These are phyloP conservation scores for Eupleurogrammus muticus DNA, from an alignment of 2,797 vertebrate species.

Conservation along the genomic window DNA sequence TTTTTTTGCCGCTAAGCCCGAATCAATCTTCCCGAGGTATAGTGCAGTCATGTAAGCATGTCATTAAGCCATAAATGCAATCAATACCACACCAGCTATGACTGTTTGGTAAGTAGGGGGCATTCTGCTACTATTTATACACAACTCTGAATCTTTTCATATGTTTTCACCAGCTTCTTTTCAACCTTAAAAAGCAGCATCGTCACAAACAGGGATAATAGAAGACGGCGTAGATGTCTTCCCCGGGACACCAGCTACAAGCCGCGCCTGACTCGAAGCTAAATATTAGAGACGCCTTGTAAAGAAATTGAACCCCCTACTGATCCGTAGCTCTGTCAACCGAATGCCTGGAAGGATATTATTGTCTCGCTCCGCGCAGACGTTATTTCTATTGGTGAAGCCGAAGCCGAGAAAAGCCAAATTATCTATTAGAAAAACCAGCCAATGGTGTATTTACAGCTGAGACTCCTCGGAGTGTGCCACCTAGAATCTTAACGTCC, in stretches of 20 bases:
- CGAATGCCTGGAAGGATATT: conserved; percentile 56
- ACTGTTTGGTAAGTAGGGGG: not conserved
- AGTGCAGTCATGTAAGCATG: conserved; percentile 1
- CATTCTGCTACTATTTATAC: not conserved
- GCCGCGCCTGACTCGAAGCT: conserved; percentile 56
- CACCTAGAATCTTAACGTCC: conserved; percentile 24
- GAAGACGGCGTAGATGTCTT: conserved; percentile 50
- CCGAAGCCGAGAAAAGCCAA: conserved; percentile 32
- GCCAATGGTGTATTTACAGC: not conserved
- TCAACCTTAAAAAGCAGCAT: conserved; percentile 18
- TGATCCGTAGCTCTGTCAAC: conserved; percentile 59
- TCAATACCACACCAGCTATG: conserved; percentile 2
- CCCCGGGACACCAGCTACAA: conserved; percentile 48
- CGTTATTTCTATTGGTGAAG: conserved; percentile 27
- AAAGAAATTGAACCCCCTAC: conserved; percentile 62
- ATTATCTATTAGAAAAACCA: conserved; percentile 13
- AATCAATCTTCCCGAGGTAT: not conserved
- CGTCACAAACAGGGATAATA: conserved; percentile 41
- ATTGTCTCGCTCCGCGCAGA: conserved; percentile 48
- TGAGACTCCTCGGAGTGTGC: conserved; percentile 22
- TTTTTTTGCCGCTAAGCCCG: not conserved
- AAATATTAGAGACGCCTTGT: conserved; percentile 54
- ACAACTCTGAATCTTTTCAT: not conserved
- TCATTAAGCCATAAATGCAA: not conserved
- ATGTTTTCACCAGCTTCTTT: conserved; percentile 23